Evolutionary conservation across 30 jellyfish, hydroid and myxozoan genomes (phyloP), one percentile per base, ranked within the genome.

Genomic region (Catostylus mosaicus): DNA sequence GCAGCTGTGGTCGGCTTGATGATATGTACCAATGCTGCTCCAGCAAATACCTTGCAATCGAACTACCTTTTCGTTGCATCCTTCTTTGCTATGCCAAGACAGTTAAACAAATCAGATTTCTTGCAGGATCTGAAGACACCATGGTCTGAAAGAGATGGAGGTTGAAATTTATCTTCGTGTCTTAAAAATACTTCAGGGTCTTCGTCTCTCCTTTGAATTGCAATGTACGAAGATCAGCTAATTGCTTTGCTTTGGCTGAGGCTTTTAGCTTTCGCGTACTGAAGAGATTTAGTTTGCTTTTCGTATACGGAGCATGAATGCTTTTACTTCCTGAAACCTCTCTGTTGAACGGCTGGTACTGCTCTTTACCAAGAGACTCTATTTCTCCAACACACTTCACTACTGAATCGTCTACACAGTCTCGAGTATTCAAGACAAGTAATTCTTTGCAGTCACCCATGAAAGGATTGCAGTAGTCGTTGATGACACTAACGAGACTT

Each of bases 71-170:
- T 10, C 27, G 40, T 30, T 70, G 83, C 10, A 70, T 70, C 83
- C 32, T 70, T 26, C 31, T 67, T 67, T 30, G 79, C 11, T 67
- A 67, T 35, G 33, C 33, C 77, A 33, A 71, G 74, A 54, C 81
- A 77, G 74, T 35, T 46, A 18, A 30, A 5, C 82, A 54, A 45
- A 51, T 77, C 85, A 60, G 90, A 79, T 40, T 61, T 79, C 77
- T 59, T 79, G 51, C 73, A 36, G 73, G 72, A 12, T 77, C 83
- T 77, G 23, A 57, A 34, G 51, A 19, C 32, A 56, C 83, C 83
- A 77, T 34, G 67, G 68, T 77, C 84, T 27, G 89, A 56, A 32
- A 77, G 82, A 40, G 83, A 77, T 59, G 89, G 89, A 24, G 82
- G 84, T 10, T 54, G 56, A 10, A 20, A 30, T 29, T 75, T 47